Evolutionary conservation across 2,797 vertebrate species (phyloP).

Genomic region (Meda fulgida): DNA sequence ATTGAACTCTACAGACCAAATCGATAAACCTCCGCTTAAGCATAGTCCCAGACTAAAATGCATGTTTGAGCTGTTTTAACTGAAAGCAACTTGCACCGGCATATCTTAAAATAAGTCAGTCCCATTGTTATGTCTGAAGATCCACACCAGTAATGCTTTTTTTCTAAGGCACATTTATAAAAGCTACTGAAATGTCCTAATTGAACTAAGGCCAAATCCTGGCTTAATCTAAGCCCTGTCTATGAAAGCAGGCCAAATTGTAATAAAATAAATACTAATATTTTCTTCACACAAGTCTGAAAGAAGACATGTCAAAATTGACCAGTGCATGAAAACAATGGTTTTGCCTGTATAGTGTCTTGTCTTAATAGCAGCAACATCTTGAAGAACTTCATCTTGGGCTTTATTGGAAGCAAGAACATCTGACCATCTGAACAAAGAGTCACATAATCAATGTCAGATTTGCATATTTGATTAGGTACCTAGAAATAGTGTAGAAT

Average conservation of each 20-base stretch:
- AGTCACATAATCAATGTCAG: not conserved
- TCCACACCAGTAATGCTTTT: too few species aligned
- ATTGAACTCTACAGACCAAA: not conserved
- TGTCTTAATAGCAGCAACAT: not conserved
- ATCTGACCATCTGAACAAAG: constrained; percentile 1
- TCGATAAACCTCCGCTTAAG: not conserved
- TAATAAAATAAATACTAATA: not conserved
- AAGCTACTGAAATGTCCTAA: too few species aligned
- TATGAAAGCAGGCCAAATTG: too few species aligned
- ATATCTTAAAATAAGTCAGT: too few species aligned
- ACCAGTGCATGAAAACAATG: not conserved
- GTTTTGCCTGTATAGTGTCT: not conserved
- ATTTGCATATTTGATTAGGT: not conserved
- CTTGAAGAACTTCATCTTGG: not conserved
- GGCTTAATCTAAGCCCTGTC: too few species aligned
- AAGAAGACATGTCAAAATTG: not conserved
- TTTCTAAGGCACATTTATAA: too few species aligned
- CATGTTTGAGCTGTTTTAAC: too few species aligned
- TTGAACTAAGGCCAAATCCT: too few species aligned
- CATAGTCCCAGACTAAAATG: too few species aligned
- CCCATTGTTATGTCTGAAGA: too few species aligned
- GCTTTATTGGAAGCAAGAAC: not conserved
- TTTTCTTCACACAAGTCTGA: not conserved
- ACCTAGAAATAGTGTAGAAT: not conserved
- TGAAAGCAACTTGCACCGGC: too few species aligned